Evolutionary conservation across 2,888 invertebrate species (phyloP), one percentile per base, ranked within the genome.

Genomic region (Oligia fasciuncula): DNA sequence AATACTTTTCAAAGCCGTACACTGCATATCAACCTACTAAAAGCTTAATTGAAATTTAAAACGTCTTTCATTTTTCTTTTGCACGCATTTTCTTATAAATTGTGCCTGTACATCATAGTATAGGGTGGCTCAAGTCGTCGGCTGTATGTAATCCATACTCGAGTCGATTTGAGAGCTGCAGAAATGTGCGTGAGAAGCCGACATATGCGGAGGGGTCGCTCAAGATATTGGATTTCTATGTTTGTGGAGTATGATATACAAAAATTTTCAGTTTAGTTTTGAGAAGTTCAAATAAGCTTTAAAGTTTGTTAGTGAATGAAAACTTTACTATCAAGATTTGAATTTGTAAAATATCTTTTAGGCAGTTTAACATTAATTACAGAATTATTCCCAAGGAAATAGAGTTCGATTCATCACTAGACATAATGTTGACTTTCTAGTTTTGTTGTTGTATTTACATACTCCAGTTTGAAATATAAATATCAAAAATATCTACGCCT

Each of bases 71-170:
- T 54, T 29, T 19, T 3, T 49, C 43, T n/a, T 19, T 54, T 40
- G 49, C 13, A 67, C 91, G 92, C 92, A 85, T 4, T 13, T 65
- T 87, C 88, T 83, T 87, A 9, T 91, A 17, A 69, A 82, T 92
- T 92, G 78, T 35, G 76, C 35, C 70, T 70, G 75, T 86, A 86
- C 81, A 86, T 90, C 81, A 87, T 89, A 88, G 87, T 88, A 91
- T 91, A 91, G 94, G 94, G 95, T 93, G 92, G 93, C 92, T 94
- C 92, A 94, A 94, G 93, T 93, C 93, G 91, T 90, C 90, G 92
- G 91, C 90, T 92, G 91, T 91, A 91, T 95, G 94, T 95, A 96
- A 96, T 96, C 96, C 95, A 93, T 93, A 94, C 94, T 95, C 91
- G 90, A 95, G 93, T 95, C 93, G 94, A 93, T 94, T 91, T 94